These are phyloP conservation scores for Caenorhabditis latens DNA, from an alignment of 1,140 invertebrate species.

Conservation along the genomic window DNA sequence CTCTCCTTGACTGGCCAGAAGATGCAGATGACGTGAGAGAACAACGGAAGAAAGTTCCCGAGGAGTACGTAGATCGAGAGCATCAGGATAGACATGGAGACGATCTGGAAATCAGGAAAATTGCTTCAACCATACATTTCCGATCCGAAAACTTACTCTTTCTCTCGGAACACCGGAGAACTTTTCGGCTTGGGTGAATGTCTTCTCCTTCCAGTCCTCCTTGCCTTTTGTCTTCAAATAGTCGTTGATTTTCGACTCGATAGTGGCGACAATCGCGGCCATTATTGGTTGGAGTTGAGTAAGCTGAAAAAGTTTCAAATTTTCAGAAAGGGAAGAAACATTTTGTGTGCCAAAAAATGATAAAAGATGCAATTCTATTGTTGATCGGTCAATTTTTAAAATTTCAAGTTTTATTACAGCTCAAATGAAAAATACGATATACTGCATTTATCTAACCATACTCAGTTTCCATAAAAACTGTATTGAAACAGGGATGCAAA, in stretches of 20 bases:
- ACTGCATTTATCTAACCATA: too few species aligned
- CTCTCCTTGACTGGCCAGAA: constrained; percentile 39
- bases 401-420: too few species aligned
- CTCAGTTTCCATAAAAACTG: too few species aligned
- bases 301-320: not conserved
- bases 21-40: constrained; percentile 26
- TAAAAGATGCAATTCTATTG: too few species aligned
- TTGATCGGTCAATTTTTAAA: too few species aligned
- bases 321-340: not conserved
- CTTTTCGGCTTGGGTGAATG: not conserved
- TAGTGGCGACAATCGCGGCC: not conserved
- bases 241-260: constrained; percentile 30
- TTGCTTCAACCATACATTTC: too few species aligned
- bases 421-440: too few species aligned
- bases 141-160: constrained; percentile 1
- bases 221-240: not conserved
- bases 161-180: constrained; percentile 3
- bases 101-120: not conserved
- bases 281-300: not conserved
- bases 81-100: constrained; percentile 3
- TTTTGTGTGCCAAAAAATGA: too few species aligned
- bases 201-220: constrained; percentile 19
- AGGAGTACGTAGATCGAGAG: constrained; percentile 11
- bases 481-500: too few species aligned
- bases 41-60: constrained; percentile 1